A percentile compares a stretch with the other conserved stretches of the same genome.
These are phyloP conservation scores for Eucidaris tribuloides DNA, from an alignment of 35 echinoderm and acorn worm genomes.

Conservation along the genomic window DNA sequence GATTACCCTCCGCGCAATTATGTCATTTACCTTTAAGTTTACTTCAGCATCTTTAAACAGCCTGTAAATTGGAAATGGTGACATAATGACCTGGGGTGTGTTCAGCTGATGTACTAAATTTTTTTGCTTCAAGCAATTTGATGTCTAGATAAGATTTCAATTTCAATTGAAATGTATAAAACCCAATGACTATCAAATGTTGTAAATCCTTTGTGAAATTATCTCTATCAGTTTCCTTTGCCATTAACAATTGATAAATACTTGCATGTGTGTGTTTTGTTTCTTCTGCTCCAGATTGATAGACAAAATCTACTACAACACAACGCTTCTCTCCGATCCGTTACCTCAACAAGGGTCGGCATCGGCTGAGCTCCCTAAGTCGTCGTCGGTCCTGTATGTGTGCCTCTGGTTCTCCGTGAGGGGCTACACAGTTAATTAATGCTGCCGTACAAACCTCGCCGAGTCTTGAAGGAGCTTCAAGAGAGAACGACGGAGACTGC, in stretches of 20 bases:
- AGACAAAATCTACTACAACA: conserved; percentile 86
- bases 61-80: too few relatives aligned
- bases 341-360: conserved; percentile 88
- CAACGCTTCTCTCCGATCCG: conserved; percentile 90
- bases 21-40: too few relatives aligned
- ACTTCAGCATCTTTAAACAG: too few relatives aligned
- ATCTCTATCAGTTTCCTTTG: background rate
- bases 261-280: background rate
- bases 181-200: too few relatives aligned
- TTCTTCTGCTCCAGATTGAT: conserved; percentile 36
- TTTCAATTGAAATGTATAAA: too few relatives aligned
- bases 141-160: too few relatives aligned
- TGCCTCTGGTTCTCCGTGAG: conserved; percentile 81
- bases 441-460: conserved; percentile 84
- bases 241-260: background rate
- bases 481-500: conserved; percentile 88
- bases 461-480: conserved; percentile 85
- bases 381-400: conserved; percentile 85
- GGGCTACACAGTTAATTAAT: conserved; percentile 78
- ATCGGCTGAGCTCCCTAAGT: conserved; percentile 82
- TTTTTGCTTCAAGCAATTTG: too few relatives aligned
- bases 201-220: background rate
- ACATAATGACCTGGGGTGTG: too few relatives aligned
- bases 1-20: too few relatives aligned
- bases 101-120: too few relatives aligned